Base-by-base conservation (phyloP, 2,888 invertebrate species). In the Pheosia tremula region DNA sequence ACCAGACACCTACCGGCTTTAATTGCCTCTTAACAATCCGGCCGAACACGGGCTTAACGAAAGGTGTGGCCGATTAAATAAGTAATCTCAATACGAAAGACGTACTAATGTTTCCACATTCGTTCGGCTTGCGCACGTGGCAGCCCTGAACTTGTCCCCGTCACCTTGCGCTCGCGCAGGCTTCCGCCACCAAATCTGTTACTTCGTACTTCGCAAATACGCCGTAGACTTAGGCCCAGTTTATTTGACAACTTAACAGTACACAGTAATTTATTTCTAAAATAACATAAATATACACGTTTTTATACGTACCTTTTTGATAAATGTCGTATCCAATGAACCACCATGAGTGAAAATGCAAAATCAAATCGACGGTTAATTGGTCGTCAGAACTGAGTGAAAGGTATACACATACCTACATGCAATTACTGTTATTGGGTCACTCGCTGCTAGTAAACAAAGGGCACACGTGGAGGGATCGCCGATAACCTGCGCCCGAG, bases 391-490 rank as follows among this genome's bases (percentile, higher is more conserved):
- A 47, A 11, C 47, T 11, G n/a, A 47, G 47, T n/a, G 5, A n/a
- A 47, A 47, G 47, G 8, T n/a, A 4, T n/a, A 9, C 47, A 47
- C 47, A 5, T n/a, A 41, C 41, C 5, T 39, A 56, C 6, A 24
- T 36, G 11, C 36, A 58, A 24, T 24, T 13, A 55, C 37, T 50
- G 60, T 57, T n/a, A 45, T 47, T 13, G 45, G 5, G 8, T 24
- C 8, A 39, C 39, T 55, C 55, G 39, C n/a, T 39, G 55, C 39
- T 45, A 6, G 56, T 45, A 56, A 56, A 45, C 10, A 45, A 45
- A 45, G 56, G 45, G 56, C 56, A 56, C 56, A 56, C 56, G 56
- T 56, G 56, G 56, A 55, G n/a, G 5, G 38, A 5, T 4, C 36
- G 5, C n/a, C 10, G 56, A 56, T 56, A 56, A 56, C 56, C 56